Base-by-base conservation (phyloP, 2,113 vertebrate genomes). In the Recurvirostra avosetta region DNA sequence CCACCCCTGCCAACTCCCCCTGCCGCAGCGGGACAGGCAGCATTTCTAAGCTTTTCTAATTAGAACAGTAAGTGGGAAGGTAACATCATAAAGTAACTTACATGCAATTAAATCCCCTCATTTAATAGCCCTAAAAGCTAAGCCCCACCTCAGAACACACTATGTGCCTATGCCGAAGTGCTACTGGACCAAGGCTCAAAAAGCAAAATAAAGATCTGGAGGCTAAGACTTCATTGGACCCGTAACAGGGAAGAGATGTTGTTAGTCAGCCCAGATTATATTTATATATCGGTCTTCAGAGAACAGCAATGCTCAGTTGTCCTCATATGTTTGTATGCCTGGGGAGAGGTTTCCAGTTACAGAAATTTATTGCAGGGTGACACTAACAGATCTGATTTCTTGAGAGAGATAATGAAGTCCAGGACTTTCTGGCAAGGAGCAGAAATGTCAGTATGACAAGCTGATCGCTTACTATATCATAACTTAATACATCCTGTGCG, bases 401-500 rank as follows among this genome's bases (percentile, higher is more conserved):
- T 92, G 58, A 95, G 94, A 96, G 86, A 86, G 86, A 96, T 95
- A 97, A 98, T 96, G 97, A 96, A 97, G 97, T 93, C 97, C 97
- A 76, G 87, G 76, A 52, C 68, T 81, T 86, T 73, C 95, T 97
- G 96, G 93, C 96, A 96, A 94, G 92, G 83, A 94, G 86, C 88
- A 96, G 94, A 97, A 97, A 98, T 97, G 96, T 96, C 97, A 96
- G 86, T 91, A 82, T 96, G 97, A 98, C 96, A 96, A 91, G 87
- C 90, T 41, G 96, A 97, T 97, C 97, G 20, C 81, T 96, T 91
- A 94, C 95, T 81, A 94, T 92, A 92, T 92, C 96, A 98, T 97
- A 97, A 98, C 97, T 97, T 95, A 97, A 97, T 92, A 97, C 96
- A 97, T 96, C 97, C 97, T 97, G 86, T 84, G 96, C 79, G 36